Conservation (phyloP, 2,888 invertebrate genomes). For the Cheilosia impressa region DNA sequence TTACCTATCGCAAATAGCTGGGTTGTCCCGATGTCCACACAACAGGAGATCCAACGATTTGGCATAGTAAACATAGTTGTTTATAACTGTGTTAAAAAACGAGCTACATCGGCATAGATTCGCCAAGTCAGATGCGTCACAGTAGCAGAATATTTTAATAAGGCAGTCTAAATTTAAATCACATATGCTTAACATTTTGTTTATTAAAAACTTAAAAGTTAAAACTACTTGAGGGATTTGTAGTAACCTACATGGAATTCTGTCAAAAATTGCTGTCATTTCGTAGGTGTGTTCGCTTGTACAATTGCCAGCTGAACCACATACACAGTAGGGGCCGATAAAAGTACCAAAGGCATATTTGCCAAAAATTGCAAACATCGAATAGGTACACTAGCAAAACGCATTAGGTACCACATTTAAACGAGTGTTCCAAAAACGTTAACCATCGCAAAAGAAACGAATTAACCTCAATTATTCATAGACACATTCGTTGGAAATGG, state of each 20-base stretch:
- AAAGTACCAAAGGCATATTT: no score
- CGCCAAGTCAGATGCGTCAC: conserved; percentile 84
- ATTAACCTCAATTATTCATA: no score
- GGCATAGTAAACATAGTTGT: conserved; percentile 81
- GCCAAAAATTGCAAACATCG: no score
- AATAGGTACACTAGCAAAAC: no score
- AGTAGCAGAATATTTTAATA: conserved; percentile 85
- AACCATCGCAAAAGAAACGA: no score
- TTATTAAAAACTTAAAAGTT: conserved; percentile 2
- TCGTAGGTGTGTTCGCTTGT: conserved; percentile 31
- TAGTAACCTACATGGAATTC: background rate
- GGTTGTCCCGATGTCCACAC: conserved; percentile 80
- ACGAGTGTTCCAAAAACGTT: no score
- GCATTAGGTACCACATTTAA: no score
- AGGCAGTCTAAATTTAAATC: conserved; percentile 83
- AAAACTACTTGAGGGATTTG: background rate
- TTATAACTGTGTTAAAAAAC: conserved; percentile 84
- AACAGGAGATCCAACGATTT: conserved; percentile 80
- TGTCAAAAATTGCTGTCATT: conserved; percentile 22
- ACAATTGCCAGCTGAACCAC: no score
- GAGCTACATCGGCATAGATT: conserved; percentile 84
- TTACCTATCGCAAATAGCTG: conserved; percentile 78
- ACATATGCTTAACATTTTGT: conserved; percentile 76
- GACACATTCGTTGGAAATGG: no score
- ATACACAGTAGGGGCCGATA: no score